Evolutionary conservation across 2,888 invertebrate genomes (phyloP), one percentile per base, ranked within the genome.

Genomic region (Bruchidius siliquastri): DNA sequence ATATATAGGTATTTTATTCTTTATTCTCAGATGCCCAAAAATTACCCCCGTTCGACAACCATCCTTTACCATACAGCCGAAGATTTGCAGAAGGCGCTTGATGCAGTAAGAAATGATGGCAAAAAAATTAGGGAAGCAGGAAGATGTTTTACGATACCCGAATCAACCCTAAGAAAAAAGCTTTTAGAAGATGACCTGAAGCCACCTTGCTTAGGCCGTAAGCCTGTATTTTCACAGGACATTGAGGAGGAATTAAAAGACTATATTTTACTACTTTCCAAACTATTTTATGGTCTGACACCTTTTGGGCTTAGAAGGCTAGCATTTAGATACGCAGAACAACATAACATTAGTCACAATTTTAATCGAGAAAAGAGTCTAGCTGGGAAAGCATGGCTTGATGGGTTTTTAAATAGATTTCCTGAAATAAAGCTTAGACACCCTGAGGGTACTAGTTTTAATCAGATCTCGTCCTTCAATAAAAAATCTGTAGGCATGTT

Each of bases 211-310:
- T 66, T 70, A 18, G 70, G 70, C 30, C 70, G 70, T 21, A 21
- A 70, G 30, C 22, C 70, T 20, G 70, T 70, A 22, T 70, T 70
- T 70, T 22, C 67, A 67, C 2, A 67, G n/a, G 67, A 71, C 18
- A 72, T 67, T 67, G 72, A 72, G 22, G 67, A 2, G 10, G 22
- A 67, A 20, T 68, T 72, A 20, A 72, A 49, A 22, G 22, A 76
- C 4, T 70, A 75, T 30, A 67, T 76, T 68, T 32, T 76, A 20
- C 69, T 26, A 32, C 74, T 77, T 0, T 68, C 74, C 3, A 77
- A 77, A 71, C 67, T 77, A 18, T 77, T 76, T 72, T 77, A 76
- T 69, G 76, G 77, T 30, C 22, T 77, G 70, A 77, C 77, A 69
- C 75, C 76, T 0, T 73, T 3, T 66, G 22, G 67, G 10, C 72